Evolutionary conservation across 2,888 invertebrate genomes (phyloP), one percentile per base, ranked within the genome.

Genomic region (Rotaria macrura): DNA sequence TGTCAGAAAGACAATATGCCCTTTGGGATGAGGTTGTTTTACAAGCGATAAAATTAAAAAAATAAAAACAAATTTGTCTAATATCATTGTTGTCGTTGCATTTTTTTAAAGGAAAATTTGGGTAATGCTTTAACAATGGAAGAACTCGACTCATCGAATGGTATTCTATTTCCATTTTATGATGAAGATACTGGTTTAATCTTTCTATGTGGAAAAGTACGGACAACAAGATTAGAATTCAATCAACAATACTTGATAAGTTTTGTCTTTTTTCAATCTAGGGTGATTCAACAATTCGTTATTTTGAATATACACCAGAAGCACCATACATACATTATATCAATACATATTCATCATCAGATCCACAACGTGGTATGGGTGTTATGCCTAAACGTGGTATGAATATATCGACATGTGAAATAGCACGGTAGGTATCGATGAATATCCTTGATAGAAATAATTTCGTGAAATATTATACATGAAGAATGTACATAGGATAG

Each of bases 261-360:
- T 0, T 87, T 84, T 91, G 1, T 47, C 14, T 9, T 47, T 47
- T 47, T 47, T 9, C 47, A 47, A 29, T 29, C 1, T 90, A 96
- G 93, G 97, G 97, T 2, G 97, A 97, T 90, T 96, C 96, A 87
- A 95, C 95, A 89, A 96, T 97, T 86, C 93, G 96, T 49, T 97
- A 96, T 91, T 97, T 96, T 91, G 97, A 97, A 92, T 93, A 97
- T 40, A 95, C 95, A 3, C 94, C 95, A 88, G 95, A 96, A 88
- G 92, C 94, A 25, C 97, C 97, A 0, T 96, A 94, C 92, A 93
- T 96, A 86, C 95, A 96, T 91, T 97, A 94, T 91, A 93, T 97
- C 87, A 95, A 94, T 90, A 95, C 95, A 90, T 96, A 94, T 91
- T 93, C 95, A 86, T 95, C 96, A 0, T 95, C 95, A 57, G 95